A percentile compares a stretch with the other conserved stretches of the same genome.
phyloP scores from a whole-genome alignment of 2,113 vertebrate genomes.

The Cheirogaleus medius region DNA sequence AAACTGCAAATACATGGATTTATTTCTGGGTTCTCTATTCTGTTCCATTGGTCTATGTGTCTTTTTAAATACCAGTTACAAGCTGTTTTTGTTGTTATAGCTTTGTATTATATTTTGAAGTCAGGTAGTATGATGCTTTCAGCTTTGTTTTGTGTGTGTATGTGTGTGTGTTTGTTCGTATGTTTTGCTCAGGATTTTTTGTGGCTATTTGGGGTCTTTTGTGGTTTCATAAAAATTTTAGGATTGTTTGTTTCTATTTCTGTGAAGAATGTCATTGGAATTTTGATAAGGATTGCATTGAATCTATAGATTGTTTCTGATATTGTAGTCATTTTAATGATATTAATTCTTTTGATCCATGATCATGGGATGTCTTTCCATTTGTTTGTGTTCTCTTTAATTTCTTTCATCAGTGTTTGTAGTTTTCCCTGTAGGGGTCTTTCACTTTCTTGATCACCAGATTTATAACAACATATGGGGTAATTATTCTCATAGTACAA shows the following conservation, averaged over 20 bases:
- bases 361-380: neutral
- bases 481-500: neutral
- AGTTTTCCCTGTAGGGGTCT: neutral
- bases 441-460: neutral
- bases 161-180: neutral
- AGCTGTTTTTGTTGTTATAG: neutral
- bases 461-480: neutral
- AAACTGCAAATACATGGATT: neutral
- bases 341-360: neutral
- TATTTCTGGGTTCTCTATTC: neutral
- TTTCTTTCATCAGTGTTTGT: neutral
- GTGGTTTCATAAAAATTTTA: neutral
- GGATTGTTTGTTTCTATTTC: neutral
- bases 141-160: neutral
- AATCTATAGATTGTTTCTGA: neutral
- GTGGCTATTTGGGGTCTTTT: neutral
- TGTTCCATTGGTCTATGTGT: neutral
- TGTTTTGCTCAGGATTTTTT: neutral
- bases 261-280: neutral
- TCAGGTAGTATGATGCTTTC: neutral
- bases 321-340: neutral
- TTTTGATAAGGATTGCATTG: neutral
- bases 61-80: neutral
- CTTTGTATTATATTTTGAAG: neutral
- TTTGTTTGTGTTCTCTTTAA: neutral